Base-by-base conservation (phyloP, 2,888 invertebrate genomes). In the Lordiphosa andalusiaca region DNA sequence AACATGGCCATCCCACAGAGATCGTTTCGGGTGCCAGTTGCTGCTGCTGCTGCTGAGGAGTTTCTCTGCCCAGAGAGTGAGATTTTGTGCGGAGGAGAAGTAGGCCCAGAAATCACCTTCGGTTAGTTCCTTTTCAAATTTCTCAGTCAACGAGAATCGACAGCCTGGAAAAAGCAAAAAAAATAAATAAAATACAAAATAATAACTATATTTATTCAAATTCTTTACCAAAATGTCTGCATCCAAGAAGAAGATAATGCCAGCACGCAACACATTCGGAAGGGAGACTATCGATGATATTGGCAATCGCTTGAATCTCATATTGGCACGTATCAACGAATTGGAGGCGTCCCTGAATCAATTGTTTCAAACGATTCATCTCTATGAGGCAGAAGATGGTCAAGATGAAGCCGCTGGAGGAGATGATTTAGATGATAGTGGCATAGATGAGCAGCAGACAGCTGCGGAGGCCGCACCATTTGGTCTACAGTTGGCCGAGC, bases 321-420 rank as follows among this genome's bases (percentile, higher is more conserved):
- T 74, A 1, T 2, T 74, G 39, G 59, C 30, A 0, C 66, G 72
- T 3, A 53, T 60, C 5, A 46, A 44, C 40, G 30, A 38, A 9
- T n/a, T 73, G 10, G 75, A 75, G 13, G 37, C 2, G 1, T 60
- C 60, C 3, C 38, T 74, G 5, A 55, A 50, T 12, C 4, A 56
- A 2, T 39, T 78, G 2, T 40, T 49, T 30, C 1, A 5, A 1
- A 9, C 9, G 5, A 9, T 33, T 30, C 6, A 50, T 38, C n/a
- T 30, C n/a, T 21, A 30, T 19, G 16, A 16, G 9, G 9, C 12
- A 12, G 21, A 33, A n/a, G 16, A 23, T 9, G 13, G 10, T 9
- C 6, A 9, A 4, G 48, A 25, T 1, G n/a, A 13, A 2, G 19
- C 3, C 3, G 19, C 2, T 19, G 38, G 25, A 12, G 25, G 7